These are phyloP conservation scores for Gari tellinella DNA, from an alignment of 2,888 invertebrate species.

Conservation along the genomic window DNA sequence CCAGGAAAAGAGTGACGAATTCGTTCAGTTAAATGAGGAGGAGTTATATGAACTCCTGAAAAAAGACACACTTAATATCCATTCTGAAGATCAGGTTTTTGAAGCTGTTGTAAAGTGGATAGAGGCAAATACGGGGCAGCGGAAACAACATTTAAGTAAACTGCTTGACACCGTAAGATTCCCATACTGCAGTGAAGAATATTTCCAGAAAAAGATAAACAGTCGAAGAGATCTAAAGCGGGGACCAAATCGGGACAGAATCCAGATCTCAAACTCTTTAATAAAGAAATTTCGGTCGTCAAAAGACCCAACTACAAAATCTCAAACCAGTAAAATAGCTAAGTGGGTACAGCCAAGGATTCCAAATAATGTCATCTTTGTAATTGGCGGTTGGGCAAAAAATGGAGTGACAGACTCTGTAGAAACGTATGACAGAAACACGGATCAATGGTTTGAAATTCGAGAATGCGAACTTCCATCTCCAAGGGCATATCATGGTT, in stretches of 20 bases:
- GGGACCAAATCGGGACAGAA: slow-evolving; percentile 43
- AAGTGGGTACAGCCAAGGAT: slow-evolving; percentile 86
- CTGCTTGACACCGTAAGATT: slow-evolving; percentile 74
- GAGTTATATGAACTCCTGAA: slow-evolving; percentile 61
- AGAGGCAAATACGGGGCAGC: slow-evolving; percentile 89
- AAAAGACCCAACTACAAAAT: slow-evolving; percentile 26
- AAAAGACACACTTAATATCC: slow-evolving; percentile 90
- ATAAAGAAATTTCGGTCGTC: slow-evolving; percentile 49
- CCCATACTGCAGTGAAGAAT: slow-evolving; percentile 61
- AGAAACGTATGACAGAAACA: slow-evolving; percentile 85
- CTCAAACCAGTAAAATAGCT: slow-evolving; percentile 19
- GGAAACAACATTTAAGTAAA: slow-evolving; percentile 90
- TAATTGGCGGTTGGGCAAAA: slow-evolving; percentile 92
- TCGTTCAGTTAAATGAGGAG: slow-evolving; percentile 85
- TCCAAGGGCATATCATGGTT: slow-evolving; percentile 91
- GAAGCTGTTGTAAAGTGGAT: slow-evolving; percentile 85
- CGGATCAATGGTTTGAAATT: slow-evolving; percentile 90
- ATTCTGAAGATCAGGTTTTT: slow-evolving; percentile 87
- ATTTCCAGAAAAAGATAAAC: slow-evolving; percentile 47
- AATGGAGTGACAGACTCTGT: slow-evolving; percentile 87
- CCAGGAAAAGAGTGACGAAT: slow-evolving; percentile 68
- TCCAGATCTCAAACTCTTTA: slow-evolving; percentile 37
- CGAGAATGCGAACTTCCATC: slow-evolving; percentile 88
- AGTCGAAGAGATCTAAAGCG: slow-evolving; percentile 50
- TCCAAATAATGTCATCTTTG: slow-evolving; percentile 95